Evolutionary conservation across 2,888 invertebrate genomes (phyloP).

Genomic region (Lysandra coridon): DNA sequence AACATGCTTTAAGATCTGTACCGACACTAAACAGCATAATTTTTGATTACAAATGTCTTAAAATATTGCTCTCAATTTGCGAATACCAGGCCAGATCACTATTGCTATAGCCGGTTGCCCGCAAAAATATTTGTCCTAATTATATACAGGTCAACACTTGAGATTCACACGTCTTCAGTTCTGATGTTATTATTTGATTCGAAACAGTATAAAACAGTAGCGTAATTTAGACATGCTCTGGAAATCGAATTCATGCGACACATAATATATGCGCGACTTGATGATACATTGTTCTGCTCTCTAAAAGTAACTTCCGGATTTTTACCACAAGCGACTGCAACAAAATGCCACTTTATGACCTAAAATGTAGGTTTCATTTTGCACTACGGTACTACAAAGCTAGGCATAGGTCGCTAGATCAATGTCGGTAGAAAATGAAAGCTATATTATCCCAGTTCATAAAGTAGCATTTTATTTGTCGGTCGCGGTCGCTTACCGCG

Average conservation of each 20-base stretch:
- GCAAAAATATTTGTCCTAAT: not conserved
- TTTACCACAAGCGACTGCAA: no score
- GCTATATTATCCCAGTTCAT: not conserved
- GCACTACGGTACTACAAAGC: no score
- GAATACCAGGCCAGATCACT: not conserved
- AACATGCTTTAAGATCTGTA: no score
- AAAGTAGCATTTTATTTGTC: not conserved
- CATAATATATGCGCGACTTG: not conserved
- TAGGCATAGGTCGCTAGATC: no score
- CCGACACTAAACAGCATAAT: no score
- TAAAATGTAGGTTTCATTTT: no score
- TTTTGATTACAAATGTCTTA: not conserved
- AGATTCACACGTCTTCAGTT: not conserved
- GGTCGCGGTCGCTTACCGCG: no score
- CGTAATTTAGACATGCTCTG: not conserved
- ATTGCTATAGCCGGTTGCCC: not conserved
- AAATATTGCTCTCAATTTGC: not conserved
- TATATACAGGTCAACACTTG: not conserved
- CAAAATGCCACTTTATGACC: no score
- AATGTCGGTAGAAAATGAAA: no score
- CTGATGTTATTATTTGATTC: not conserved
- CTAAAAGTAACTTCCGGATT: no score
- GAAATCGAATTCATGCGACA: not conserved
- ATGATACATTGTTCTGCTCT: no score
- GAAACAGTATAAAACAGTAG: not conserved